Evolutionary conservation across 1,140 invertebrate genomes (phyloP).

Genomic region (Lamellibrachia luymesi): DNA sequence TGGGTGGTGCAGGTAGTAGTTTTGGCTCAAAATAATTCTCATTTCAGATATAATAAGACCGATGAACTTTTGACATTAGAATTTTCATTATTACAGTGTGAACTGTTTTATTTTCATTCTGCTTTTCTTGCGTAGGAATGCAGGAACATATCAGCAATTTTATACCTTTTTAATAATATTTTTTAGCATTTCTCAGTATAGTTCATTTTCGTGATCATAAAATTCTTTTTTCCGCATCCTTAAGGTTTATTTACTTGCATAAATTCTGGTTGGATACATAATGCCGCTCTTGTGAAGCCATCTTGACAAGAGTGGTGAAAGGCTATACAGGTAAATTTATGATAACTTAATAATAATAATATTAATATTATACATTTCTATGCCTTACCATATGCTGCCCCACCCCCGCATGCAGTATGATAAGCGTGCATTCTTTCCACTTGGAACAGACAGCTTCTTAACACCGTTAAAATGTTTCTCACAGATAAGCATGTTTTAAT

Average conservation of each 20-base stretch:
- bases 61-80: background rate
- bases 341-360: too few species aligned
- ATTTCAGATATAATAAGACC: background rate
- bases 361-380: too few species aligned
- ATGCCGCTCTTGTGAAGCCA: too few species aligned
- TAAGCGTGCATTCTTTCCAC: background rate
- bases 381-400: background rate
- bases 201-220: too few species aligned
- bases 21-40: background rate
- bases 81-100: background rate
- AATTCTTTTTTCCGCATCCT: too few species aligned
- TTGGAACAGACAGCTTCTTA: background rate
- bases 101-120: background rate
- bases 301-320: too few species aligned
- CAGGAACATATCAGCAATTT: background rate
- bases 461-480: background rate
- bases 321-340: background rate
- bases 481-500: background rate
- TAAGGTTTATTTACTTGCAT: too few species aligned
- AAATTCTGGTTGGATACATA: too few species aligned
- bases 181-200: background rate
- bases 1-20: background rate
- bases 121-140: too few species aligned
- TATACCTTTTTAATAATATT: background rate
- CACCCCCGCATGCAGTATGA: background rate